A percentile compares a stretch with the other conserved stretches of the same genome.
Evolutionary conservation across 2,888 invertebrate species (phyloP).

Genomic region (Scaptomyza cyrtandrae): DNA sequence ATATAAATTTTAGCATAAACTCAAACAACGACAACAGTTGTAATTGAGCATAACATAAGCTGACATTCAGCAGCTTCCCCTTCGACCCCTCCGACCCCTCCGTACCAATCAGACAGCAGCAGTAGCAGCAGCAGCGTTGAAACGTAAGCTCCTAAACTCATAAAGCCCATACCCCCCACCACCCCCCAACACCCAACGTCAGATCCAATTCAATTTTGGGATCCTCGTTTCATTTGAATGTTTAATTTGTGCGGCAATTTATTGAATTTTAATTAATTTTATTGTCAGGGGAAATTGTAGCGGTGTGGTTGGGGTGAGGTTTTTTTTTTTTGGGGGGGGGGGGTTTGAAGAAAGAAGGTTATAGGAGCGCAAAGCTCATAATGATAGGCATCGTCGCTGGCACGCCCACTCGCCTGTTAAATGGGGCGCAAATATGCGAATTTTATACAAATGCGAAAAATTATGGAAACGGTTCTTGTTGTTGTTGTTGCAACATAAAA

Average conservation of each 20-base stretch:
- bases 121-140: conserved; percentile 23
- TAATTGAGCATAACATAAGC: conserved; percentile 77
- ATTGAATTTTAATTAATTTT: conserved; percentile 79
- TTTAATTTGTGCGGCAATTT: conserved; percentile 69
- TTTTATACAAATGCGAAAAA: conserved; percentile 64
- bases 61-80: conserved; percentile 35
- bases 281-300: conserved; percentile 44
- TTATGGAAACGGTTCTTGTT: conserved; percentile 52
- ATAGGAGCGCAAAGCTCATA: conserved; percentile 56
- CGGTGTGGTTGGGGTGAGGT: neutral
- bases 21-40: conserved; percentile 75
- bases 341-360: neutral
- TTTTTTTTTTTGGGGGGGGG: too few relatives aligned
- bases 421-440: conserved; percentile 46
- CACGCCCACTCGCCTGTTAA: too few relatives aligned
- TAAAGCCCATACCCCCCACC: neutral
- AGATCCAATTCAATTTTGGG: conserved; percentile 6
- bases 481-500: conserved; percentile 42
- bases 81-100: neutral
- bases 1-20: conserved; percentile 66
- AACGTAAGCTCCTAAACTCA: conserved; percentile 14
- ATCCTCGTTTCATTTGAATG: conserved; percentile 50
- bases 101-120: conserved; percentile 11
- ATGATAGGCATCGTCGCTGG: conserved; percentile 52
- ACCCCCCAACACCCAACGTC: neutral